Conservation (phyloP, 2,113 vertebrate genomes). For the Melozone crissalis region DNA sequence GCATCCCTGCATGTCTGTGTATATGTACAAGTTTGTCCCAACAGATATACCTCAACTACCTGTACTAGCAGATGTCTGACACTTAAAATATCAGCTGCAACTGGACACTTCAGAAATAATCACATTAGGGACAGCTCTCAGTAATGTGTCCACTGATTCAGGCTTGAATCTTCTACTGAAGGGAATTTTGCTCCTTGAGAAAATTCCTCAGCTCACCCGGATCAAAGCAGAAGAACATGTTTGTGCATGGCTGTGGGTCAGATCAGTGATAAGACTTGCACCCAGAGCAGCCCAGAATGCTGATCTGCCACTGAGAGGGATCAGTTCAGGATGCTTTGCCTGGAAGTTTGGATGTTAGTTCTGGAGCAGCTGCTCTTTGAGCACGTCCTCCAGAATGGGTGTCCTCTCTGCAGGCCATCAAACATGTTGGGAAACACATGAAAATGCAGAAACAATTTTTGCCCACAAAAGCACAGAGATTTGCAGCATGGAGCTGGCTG, state of each 20-base stretch:
- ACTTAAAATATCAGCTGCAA: not conserved
- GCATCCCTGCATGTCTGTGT: not conserved
- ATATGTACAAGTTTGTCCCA: not conserved
- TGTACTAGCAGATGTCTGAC: not conserved
- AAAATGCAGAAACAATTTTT: not conserved
- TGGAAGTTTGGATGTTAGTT: not conserved
- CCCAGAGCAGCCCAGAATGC: not conserved
- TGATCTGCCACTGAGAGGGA: not conserved
- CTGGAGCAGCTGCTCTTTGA: not conserved
- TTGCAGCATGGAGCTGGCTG: not conserved
- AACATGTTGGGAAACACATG: rapidly evolving
- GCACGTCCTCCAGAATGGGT: not conserved
- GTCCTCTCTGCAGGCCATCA: not conserved
- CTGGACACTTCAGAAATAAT: not conserved
- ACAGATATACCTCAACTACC: not conserved
- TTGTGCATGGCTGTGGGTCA: not conserved
- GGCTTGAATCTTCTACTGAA: not conserved
- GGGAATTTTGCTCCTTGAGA: not conserved
- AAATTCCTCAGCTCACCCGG: not conserved
- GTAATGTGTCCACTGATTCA: not conserved
- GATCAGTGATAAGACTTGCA: not conserved
- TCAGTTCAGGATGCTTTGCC: not conserved
- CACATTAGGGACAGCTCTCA: not conserved
- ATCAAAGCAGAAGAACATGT: not conserved
- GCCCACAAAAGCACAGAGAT: not conserved